phyloP scores from a whole-genome alignment of 2,888 invertebrate genomes.

The Argynnis bischoffii region DNA sequence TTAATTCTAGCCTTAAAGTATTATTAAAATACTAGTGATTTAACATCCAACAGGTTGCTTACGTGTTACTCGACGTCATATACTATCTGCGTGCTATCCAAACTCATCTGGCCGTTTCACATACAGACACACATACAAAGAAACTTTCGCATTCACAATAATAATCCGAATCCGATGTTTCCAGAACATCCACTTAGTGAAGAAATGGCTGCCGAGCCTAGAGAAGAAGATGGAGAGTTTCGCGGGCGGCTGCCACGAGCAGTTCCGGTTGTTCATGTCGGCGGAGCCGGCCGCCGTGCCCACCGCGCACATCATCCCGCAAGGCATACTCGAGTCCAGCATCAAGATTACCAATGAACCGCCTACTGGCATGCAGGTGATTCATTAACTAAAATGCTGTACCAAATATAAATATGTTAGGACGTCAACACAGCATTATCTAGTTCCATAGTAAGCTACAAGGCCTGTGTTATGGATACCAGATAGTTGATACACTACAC shows the following conservation, averaged over 20 bases:
- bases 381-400: too few species aligned
- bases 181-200: conserved; percentile 96
- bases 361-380: conserved; percentile 93
- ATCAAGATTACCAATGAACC: conserved; percentile 99
- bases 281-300: conserved; percentile 96
- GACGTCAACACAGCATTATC: too few species aligned
- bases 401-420: too few species aligned
- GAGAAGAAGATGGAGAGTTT: conserved; percentile 96
- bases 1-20: too few species aligned
- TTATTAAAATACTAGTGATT: too few species aligned
- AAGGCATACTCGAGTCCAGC: conserved; percentile 96
- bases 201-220: conserved; percentile 94
- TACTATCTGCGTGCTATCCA: too few species aligned
- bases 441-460: too few species aligned
- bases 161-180: conserved; percentile 6
- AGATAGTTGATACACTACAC: too few species aligned
- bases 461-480: too few species aligned
- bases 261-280: conserved; percentile 95
- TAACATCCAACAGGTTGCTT: too few species aligned
- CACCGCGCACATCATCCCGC: conserved; percentile 95
- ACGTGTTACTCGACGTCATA: too few species aligned
- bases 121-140: background rate
- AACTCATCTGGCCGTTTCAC: too few species aligned
- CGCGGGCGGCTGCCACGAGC: conserved; percentile 88
- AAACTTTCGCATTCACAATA: background rate